Evolutionary conservation across 2,797 vertebrate genomes (phyloP).

Genomic region (Taenioides sp.): DNA sequence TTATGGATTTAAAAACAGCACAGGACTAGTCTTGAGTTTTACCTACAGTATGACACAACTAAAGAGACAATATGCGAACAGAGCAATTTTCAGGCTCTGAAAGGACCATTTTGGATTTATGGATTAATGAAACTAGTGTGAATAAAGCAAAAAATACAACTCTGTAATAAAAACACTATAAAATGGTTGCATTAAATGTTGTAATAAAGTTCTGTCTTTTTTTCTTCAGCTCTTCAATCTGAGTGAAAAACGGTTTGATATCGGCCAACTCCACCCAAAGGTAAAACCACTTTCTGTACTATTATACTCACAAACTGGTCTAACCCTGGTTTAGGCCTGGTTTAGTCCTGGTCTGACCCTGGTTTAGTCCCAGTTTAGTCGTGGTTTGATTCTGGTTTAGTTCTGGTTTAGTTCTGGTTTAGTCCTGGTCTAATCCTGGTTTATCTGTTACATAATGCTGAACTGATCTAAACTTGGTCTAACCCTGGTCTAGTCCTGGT

Average conservation of each 20-base stretch:
- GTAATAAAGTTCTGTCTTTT: not conserved
- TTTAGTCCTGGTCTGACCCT: not conserved
- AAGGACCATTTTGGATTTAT: no score
- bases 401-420: no score
- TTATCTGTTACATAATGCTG: no score
- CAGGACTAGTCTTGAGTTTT: no score
- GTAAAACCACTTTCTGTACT: slow-evolving; percentile 64
- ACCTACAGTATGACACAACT: no score
- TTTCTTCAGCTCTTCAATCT: slow-evolving; percentile 90
- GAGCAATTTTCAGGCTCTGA: no score
- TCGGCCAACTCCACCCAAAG: slow-evolving; percentile 91
- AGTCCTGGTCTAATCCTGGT: not conserved
- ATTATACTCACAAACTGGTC: not conserved
- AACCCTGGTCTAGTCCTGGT: not conserved
- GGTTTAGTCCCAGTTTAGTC: not conserved
- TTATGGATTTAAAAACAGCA: no score
- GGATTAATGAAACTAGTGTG: no score
- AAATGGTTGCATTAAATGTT: no score
- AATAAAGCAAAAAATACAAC: no score
- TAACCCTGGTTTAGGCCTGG: not conserved
- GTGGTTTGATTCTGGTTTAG: not conserved
- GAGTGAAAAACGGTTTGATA: slow-evolving; percentile 89
- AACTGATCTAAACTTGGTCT: not conserved
- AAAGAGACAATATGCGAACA: no score
- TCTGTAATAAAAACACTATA: no score